Evolutionary conservation across 2,888 invertebrate species (phyloP), one percentile per base, ranked within the genome.

Genomic region (Lepas anatifera): DNA sequence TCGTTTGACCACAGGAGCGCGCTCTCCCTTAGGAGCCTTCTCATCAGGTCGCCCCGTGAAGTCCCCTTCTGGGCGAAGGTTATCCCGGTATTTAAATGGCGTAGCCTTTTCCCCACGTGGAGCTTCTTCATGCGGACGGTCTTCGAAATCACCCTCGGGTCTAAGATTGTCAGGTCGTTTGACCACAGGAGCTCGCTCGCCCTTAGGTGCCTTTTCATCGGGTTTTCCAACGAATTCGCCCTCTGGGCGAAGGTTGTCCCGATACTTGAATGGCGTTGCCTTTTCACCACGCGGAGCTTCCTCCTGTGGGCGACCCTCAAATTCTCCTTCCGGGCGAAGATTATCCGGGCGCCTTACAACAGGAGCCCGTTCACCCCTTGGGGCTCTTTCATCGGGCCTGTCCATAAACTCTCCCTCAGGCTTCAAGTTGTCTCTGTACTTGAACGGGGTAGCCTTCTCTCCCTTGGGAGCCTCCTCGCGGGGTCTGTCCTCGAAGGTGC

Each of bases 201-300:
- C 74, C 3, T 39, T 35, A 32, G 70, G 66, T 22, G 69, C 66
- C 3, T 66, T 48, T n/a, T 73, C 72, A 41, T 82, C 74, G 83
- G 80, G 78, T 85, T 85, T 4, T 84, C 85, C 71, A 76, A 80
- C 1, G 81, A 81, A 13, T 1, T 85, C 83, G 18, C 84, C 82
- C 73, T 85, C 41, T 86, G 86, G 80, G 25, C 78, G 79, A 0
- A 86, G 75, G 75, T 85, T 85, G 72, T 84, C 84, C 25, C 73
- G 74, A 41, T 74, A 75, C 52, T 70, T 73, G n/a, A 72, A 71
- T 0, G 73, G 69, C 27, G 76, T 76, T 35, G 80, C 77, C 67
- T 80, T 71, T n/a, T 81, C 81, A 22, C 79, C 80, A 52, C 72
- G 66, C 58, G 74, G 72, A 77, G 2, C 75, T 69, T 70, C 29